These are phyloP conservation scores for Mythimna ferrago DNA, from an alignment of 2,888 invertebrate genomes.

Conservation along the genomic window DNA sequence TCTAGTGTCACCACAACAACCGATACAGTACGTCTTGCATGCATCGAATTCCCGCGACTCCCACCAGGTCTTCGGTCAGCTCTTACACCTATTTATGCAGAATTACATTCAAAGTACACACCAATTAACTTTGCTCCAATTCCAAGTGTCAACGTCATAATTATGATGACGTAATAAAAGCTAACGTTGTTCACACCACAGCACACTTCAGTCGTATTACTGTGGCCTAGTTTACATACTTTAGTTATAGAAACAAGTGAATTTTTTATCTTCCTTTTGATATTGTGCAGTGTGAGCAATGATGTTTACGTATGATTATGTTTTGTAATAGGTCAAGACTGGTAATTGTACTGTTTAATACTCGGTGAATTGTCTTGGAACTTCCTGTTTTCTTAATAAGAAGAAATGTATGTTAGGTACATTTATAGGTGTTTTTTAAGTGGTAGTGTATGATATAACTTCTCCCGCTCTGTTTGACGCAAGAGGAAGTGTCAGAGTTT, in stretches of 20 bases:
- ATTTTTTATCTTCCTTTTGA: conserved; percentile 46
- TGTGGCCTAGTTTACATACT: conserved; percentile 37
- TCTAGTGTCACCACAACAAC: too few species aligned
- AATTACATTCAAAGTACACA: conserved; percentile 16
- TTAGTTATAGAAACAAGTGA: conserved; percentile 25
- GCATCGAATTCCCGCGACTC: too few species aligned
- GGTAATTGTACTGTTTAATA: too few species aligned
- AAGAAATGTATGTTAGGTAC: not conserved
- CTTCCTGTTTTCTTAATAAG: conserved; percentile 18
- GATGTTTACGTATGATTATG: conserved; percentile 2
- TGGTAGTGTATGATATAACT: too few species aligned
- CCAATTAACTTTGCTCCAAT: conserved; percentile 48
- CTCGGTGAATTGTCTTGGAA: not conserved
- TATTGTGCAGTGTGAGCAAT: conserved; percentile 4
- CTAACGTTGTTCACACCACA: conserved; percentile 48
- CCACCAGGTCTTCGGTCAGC: too few species aligned
- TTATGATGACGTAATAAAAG: conserved; percentile 49
- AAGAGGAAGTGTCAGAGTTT: too few species aligned
- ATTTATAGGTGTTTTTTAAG: too few species aligned
- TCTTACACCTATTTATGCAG: not conserved
- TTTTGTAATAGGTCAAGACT: conserved; percentile 38
- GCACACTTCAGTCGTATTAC: conserved; percentile 21
- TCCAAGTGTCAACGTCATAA: conserved; percentile 45
- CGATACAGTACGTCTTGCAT: too few species aligned
- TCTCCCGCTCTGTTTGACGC: too few species aligned